phyloP scores from a whole-genome alignment of 2,888 invertebrate genomes.

The Catocala nupta region DNA sequence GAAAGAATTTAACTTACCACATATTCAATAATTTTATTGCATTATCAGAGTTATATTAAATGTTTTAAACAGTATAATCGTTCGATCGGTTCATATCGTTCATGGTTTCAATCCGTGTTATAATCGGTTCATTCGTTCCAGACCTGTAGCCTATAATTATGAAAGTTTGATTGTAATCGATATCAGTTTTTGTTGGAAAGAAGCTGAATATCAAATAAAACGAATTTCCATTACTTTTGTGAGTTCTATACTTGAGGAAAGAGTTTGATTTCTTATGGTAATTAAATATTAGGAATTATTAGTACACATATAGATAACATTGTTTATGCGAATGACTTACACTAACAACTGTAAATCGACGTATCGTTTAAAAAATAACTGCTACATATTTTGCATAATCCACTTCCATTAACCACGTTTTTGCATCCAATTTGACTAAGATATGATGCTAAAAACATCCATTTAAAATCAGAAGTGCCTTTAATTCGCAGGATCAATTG shows the following conservation, averaged over 20 bases:
- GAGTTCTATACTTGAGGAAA: background rate
- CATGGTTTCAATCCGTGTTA: conserved; percentile 41
- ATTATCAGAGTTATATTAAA: conserved; percentile 37
- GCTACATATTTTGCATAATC: no score
- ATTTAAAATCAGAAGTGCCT: no score
- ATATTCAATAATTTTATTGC: conserved; percentile 24
- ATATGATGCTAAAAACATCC: no score
- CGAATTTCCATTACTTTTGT: background rate
- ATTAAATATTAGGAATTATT: no score
- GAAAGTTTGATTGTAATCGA: conserved; percentile 23
- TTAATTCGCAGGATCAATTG: background rate
- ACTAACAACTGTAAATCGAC: no score
- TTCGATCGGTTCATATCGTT: conserved; percentile 28
- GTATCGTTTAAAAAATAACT: no score
- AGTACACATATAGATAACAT: background rate
- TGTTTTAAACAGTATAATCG: conserved; percentile 37
- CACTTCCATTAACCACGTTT: no score
- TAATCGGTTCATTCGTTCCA: conserved; percentile 45
- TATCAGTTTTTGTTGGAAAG: conserved; percentile 12
- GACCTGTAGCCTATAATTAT: conserved; percentile 29
- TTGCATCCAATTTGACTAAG: no score
- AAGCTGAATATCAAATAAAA: conserved; percentile 3
- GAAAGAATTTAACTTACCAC: background rate
- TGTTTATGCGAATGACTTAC: background rate
- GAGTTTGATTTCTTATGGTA: background rate